These are phyloP conservation scores for Syrphus vitripennis DNA, from an alignment of 2,888 invertebrate genomes.

Conservation along the genomic window DNA sequence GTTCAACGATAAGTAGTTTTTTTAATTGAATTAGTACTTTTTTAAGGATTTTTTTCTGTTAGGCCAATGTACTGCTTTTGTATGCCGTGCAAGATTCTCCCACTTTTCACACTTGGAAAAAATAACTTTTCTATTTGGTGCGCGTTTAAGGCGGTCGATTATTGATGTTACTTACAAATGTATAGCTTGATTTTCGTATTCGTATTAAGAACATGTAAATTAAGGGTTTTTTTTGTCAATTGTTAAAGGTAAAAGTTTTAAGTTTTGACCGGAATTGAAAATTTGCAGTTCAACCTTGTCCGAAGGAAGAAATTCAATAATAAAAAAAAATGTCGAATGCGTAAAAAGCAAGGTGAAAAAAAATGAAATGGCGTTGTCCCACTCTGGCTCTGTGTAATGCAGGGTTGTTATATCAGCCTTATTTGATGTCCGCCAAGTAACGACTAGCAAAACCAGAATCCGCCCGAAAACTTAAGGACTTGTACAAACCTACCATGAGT, in stretches of 20 bases:
- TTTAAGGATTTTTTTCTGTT: background rate
- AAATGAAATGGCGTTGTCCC: conserved; percentile 5
- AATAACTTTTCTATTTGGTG: background rate
- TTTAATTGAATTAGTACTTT: conserved; percentile 13
- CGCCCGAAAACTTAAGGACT: too few species aligned
- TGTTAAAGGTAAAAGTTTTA: conserved; percentile 8
- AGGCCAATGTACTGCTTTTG: too few species aligned
- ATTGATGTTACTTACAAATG: conserved; percentile 1
- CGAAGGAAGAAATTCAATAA: conserved; percentile 64
- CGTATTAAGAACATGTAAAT: conserved; percentile 8
- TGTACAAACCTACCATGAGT: too few species aligned
- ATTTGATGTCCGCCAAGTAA: too few species aligned
- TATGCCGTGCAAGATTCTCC: background rate
- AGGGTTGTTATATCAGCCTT: background rate
- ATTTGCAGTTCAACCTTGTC: conserved; percentile 39
- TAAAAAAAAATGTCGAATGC: conserved; percentile 24
- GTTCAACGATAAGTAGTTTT: background rate
- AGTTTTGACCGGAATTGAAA: conserved; percentile 41
- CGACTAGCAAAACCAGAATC: too few species aligned
- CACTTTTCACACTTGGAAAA: conserved; percentile 15
- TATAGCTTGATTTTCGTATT: background rate
- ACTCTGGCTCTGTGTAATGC: background rate
- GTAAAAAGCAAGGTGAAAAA: background rate
- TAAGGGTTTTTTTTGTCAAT: background rate
- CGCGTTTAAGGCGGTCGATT: background rate